Evolutionary conservation across 1,140 invertebrate genomes (phyloP).

Genomic region (Leptinotarsa defecta): DNA sequence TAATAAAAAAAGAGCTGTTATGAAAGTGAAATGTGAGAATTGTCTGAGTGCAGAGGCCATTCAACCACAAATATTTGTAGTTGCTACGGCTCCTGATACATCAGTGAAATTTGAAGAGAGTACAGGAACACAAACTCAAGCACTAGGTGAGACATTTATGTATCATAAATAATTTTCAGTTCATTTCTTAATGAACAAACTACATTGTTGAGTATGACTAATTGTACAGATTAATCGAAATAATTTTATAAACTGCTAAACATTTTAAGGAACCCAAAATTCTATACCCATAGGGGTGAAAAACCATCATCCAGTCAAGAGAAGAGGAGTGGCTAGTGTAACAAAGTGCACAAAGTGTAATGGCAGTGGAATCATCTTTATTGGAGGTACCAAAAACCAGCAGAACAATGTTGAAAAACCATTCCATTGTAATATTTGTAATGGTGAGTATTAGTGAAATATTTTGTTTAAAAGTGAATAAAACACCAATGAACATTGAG

Average conservation of each 20-base stretch:
- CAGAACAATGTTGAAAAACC: slow-evolving; percentile 74
- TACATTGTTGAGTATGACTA: too few relatives aligned
- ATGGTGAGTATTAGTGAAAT: slow-evolving; percentile 57
- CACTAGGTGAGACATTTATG: slow-evolving; percentile 48
- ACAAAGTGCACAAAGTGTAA: slow-evolving; percentile 88
- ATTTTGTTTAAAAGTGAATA: too few relatives aligned
- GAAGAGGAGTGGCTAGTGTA: slow-evolving; percentile 77
- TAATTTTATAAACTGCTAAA: too few relatives aligned
- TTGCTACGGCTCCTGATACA: slow-evolving; percentile 61
- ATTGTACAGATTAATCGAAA: too few relatives aligned
- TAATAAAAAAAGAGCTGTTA: slow-evolving; percentile 55
- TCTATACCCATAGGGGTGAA: slow-evolving; percentile 56
- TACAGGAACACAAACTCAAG: slow-evolving; percentile 54
- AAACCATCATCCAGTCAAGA: slow-evolving; percentile 77
- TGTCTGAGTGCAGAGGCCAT: slow-evolving; percentile 55
- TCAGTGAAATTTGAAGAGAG: slow-evolving; percentile 61
- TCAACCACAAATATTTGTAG: slow-evolving; percentile 64
- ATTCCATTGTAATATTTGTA: slow-evolving; percentile 86
- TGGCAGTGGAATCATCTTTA: slow-evolving; percentile 82
- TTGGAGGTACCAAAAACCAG: slow-evolving; percentile 63
- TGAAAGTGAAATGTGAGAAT: slow-evolving; percentile 55
- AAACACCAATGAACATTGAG: too few relatives aligned
- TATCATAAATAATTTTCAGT: too few relatives aligned
- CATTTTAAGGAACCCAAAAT: slow-evolving; percentile 57
- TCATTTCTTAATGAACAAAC: too few relatives aligned